These are phyloP conservation scores for Heliothis virescens DNA, from an alignment of 1,140 invertebrate genomes.

Conservation along the genomic window DNA sequence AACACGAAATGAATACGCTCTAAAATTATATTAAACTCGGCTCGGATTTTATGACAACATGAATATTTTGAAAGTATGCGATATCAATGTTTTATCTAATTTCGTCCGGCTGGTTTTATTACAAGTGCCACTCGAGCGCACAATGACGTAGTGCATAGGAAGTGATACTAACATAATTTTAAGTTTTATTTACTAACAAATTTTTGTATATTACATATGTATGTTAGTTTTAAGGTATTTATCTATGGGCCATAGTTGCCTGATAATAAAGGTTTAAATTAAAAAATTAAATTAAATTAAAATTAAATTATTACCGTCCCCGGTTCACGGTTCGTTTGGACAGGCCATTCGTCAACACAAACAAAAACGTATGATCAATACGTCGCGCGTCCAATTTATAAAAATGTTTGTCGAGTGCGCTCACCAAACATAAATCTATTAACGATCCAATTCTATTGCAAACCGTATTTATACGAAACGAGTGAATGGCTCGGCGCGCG, in stretches of 20 bases:
- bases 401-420: constrained; percentile 28
- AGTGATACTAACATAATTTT: too few species aligned
- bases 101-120: constrained; percentile 13
- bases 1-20: neutral
- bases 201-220: too few species aligned
- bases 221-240: too few species aligned
- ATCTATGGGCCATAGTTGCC: too few species aligned
- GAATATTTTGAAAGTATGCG: neutral
- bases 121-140: too few species aligned
- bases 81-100: constrained; percentile 12
- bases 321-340: constrained; percentile 8
- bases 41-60: neutral
- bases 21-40: neutral
- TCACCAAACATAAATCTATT: constrained; percentile 25
- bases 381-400: constrained; percentile 25
- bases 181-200: too few species aligned
- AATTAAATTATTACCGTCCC: too few species aligned
- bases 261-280: too few species aligned
- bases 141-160: too few species aligned
- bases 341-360: constrained; percentile 22
- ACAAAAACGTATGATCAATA: constrained; percentile 29
- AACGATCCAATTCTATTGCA: neutral
- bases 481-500: neutral
- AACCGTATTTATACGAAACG: neutral
- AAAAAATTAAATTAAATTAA: too few species aligned